Conservation (phyloP, 2,888 invertebrate genomes). For the Oasisia sp. region DNA sequence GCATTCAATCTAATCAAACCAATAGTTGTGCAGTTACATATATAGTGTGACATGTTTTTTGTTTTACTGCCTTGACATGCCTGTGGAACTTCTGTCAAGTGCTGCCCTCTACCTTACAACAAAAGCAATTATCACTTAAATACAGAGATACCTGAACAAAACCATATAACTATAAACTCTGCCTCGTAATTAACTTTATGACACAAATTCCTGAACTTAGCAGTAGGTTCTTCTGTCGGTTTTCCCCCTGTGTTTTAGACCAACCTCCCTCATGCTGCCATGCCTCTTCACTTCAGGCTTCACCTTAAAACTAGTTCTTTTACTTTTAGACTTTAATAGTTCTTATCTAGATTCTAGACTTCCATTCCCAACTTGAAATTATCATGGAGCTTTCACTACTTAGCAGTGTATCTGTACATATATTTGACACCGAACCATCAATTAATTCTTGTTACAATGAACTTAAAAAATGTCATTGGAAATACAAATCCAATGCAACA, state of each 20-base stretch:
- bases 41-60: not conserved
- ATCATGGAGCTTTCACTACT: too few relatives aligned
- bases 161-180: not conserved
- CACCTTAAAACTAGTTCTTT: too few relatives aligned
- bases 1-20: not conserved
- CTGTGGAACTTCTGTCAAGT: not conserved
- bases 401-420: too few relatives aligned
- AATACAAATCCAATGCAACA: too few relatives aligned
- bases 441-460: too few relatives aligned
- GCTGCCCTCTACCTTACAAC: not conserved
- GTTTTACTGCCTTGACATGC: too few relatives aligned
- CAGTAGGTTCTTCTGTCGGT: not conserved
- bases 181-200: not conserved
- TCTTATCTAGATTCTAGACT: too few relatives aligned
- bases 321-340: too few relatives aligned
- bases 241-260: not conserved
- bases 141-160: not conserved
- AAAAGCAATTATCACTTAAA: not conserved
- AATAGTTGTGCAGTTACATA: not conserved
- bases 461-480: too few relatives aligned
- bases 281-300: too few relatives aligned
- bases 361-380: too few relatives aligned
- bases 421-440: too few relatives aligned
- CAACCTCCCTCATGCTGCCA: not conserved
- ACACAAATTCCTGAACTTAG: not conserved